Evolutionary conservation across 2,888 invertebrate genomes (phyloP).

Genomic region (Philereme transversata): DNA sequence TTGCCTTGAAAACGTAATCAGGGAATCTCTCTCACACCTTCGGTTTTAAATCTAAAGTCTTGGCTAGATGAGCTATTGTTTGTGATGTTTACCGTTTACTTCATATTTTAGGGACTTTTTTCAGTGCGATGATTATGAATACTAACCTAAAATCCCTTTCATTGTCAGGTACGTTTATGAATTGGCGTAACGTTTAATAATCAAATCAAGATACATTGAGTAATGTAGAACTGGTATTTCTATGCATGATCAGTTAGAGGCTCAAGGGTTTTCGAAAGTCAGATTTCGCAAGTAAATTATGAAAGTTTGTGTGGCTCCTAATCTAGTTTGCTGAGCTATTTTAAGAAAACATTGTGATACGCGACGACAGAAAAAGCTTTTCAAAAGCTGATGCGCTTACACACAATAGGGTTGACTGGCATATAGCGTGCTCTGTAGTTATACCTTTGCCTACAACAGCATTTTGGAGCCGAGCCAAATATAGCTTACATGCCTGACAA

Average conservation of each 20-base stretch:
- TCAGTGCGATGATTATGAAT: conserved; percentile 3
- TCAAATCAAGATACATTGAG: background rate
- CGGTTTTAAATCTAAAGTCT: conserved; percentile 5
- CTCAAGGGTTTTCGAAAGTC: too few species aligned
- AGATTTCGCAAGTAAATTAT: too few species aligned
- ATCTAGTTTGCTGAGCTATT: too few species aligned
- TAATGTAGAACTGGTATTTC: too few species aligned
- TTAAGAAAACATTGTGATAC: conserved; percentile 10
- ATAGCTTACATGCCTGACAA: conserved; percentile 16
- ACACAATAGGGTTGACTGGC: conserved; percentile 18
- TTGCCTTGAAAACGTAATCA: conserved; percentile 20
- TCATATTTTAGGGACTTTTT: background rate
- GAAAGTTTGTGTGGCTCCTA: too few species aligned
- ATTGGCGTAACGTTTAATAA: conserved; percentile 2
- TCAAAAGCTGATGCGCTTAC: conserved; percentile 23
- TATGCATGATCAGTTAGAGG: too few species aligned
- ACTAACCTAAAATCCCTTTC: background rate
- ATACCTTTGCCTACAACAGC: conserved; percentile 11
- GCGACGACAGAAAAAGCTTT: conserved; percentile 21
- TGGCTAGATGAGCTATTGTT: conserved; percentile 9
- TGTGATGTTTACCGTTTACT: conserved; percentile 7
- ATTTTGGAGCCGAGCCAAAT: conserved; percentile 29
- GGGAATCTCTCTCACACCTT: background rate
- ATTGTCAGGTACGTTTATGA: conserved; percentile 8
- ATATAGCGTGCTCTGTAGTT: conserved; percentile 10